Percentiles rank a stretch among this genome's conserved stretches.
These are phyloP conservation scores for Anastrepha ludens DNA, from an alignment of 1,140 invertebrate genomes.

Conservation along the genomic window DNA sequence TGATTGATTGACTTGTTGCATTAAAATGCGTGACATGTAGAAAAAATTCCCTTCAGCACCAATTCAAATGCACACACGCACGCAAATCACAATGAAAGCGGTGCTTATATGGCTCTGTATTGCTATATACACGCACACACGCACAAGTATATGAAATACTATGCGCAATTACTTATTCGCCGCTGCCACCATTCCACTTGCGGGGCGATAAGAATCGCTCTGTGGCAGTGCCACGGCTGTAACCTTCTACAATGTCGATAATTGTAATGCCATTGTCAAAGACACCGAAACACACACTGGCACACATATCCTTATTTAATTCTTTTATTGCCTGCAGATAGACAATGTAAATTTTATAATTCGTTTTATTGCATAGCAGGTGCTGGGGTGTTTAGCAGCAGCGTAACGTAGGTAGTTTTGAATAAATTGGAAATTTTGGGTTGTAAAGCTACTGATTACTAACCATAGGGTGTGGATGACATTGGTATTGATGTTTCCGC, in stretches of 20 bases:
- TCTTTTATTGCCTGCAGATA: neutral
- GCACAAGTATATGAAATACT: neutral
- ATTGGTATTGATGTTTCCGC: neutral
- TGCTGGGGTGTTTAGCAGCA: neutral
- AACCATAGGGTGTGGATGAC: neutral
- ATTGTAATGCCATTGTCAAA: neutral
- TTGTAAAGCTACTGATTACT: neutral
- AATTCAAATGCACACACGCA: neutral
- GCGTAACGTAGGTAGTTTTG: neutral
- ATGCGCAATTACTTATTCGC: constrained; percentile 15
- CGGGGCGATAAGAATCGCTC: neutral
- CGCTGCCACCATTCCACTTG: neutral
- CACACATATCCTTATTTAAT: neutral
- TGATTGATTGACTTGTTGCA: constrained; percentile 54
- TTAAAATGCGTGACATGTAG: constrained; percentile 49
- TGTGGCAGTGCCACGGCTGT: neutral
- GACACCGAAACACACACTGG: neutral
- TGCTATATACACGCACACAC: neutral
- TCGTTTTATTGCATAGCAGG: constrained; percentile 1
- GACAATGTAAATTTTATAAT: constrained; percentile 40
- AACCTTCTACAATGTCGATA: neutral
- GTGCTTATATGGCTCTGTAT: neutral
- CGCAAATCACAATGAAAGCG: neutral
- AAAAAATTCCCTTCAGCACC: constrained; percentile 25
- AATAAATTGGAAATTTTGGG: neutral